Evolutionary conservation across 1,140 invertebrate species (phyloP), one percentile per base, ranked within the genome.

Genomic region (Formica selysi): DNA sequence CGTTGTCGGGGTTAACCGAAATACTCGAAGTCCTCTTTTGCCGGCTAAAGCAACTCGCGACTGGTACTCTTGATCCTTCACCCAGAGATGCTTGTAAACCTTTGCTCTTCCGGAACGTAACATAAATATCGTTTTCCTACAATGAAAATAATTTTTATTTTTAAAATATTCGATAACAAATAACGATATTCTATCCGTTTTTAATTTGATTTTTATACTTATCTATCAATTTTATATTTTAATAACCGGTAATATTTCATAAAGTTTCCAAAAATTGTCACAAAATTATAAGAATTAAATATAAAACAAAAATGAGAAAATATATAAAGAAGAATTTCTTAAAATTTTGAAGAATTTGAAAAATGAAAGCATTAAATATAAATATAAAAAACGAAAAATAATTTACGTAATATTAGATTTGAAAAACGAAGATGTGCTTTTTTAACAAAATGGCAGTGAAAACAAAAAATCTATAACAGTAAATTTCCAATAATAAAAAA

Each of bases 1-100:
- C 86, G 57, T 89, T 76, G 54, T n/a, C 73, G 59, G 65, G 54
- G 22, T 29, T 74, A 85, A 85, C 62, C 13, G 83, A 87, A 59
- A 62, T 10, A 70, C 76, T 80, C 64, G 64, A 80, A 70, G 16
- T 0, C 11, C 29, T 79, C 61, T 29, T 67, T 13, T 38, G 13
- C n/a, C 16, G 41, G 29, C 67, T 51, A 7, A 68, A 79, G 32
- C 41, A 51, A 38, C 57, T 29, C 38, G 5, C 11, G 32, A 67
- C 7, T 67, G 13, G 3, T 38, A 26, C 38, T 70, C 44, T 80
- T 79, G n/a, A 38, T 13, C 8, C n/a, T 68, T 38, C 5, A 13
- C 68, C 13, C 2, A 61, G 48, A 41, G 11, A 41, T 22, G 32
- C 13, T 51, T 36, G 1, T n/a, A 70, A 80, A 54, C 13, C 11